These are phyloP conservation scores for Acanthisitta chloris DNA, from an alignment of 2,113 vertebrate genomes.

Conservation along the genomic window DNA sequence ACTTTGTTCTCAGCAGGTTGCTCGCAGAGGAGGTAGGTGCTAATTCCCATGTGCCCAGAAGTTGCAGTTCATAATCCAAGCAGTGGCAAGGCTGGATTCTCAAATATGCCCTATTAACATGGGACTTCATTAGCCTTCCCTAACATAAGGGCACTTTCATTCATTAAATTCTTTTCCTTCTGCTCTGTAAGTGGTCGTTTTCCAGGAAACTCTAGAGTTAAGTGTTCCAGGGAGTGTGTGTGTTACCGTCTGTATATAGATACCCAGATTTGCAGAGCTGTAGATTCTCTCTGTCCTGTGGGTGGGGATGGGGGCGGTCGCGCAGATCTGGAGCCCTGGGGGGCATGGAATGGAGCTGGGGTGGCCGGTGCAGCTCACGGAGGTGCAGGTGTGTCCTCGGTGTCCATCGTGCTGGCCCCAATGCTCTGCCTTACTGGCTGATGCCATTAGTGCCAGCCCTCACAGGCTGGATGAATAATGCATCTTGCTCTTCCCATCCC, in stretches of 20 bases:
- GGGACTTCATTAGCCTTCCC: neutral
- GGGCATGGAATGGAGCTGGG: neutral
- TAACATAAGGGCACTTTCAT: neutral
- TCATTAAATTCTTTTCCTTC: neutral
- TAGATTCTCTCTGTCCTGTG: fast-evolving
- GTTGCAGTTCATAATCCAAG: neutral
- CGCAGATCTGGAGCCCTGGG: neutral
- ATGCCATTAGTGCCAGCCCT: fast-evolving
- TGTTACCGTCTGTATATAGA: neutral
- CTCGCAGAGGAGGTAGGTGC: neutral
- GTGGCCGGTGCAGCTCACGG: fast-evolving
- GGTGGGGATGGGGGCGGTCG: neutral
- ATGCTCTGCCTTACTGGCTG: neutral
- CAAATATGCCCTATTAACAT: neutral
- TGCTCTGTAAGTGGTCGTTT: neutral
- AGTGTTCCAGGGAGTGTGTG: neutral
- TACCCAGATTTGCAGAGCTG: neutral
- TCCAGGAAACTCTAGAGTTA: neutral
- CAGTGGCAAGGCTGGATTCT: neutral
- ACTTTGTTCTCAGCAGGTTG: neutral
- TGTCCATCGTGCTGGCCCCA: fast-evolving
- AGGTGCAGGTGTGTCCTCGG: neutral
- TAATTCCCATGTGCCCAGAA: neutral
- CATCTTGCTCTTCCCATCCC: neutral
- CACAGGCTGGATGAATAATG: neutral